Conservation (phyloP, 2,888 invertebrate species). For the Hypsopygia costalis region DNA sequence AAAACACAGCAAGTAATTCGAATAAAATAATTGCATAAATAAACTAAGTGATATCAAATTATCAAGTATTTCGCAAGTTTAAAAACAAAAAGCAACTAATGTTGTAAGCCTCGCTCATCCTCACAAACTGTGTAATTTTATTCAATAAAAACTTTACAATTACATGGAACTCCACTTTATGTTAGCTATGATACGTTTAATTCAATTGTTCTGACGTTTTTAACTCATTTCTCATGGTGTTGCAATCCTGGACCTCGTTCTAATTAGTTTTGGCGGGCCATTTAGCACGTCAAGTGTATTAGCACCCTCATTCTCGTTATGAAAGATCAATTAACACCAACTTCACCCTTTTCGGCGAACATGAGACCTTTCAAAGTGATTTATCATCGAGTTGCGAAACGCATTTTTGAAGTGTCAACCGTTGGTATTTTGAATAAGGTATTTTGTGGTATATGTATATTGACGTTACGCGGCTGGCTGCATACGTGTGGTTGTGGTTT, state of each 20-base stretch:
- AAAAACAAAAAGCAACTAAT: neutral
- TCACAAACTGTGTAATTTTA: constrained; percentile 6
- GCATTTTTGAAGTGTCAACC: constrained; percentile 25
- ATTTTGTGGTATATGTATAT: neutral
- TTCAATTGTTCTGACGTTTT: constrained; percentile 45
- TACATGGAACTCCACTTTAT: constrained; percentile 21
- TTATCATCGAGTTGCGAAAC: constrained; percentile 23
- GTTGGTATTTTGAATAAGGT: constrained; percentile 2
- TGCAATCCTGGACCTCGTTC: constrained; percentile 65
- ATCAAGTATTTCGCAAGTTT: constrained; percentile 1
- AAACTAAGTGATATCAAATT: neutral
- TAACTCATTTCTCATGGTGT: constrained; percentile 57
- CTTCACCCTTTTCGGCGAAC: constrained; percentile 7
- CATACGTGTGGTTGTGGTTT: too few species aligned
- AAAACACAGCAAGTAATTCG: too few species aligned
- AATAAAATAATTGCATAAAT: neutral
- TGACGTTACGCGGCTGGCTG: neutral
- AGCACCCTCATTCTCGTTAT: constrained; percentile 45
- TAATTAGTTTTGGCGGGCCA: constrained; percentile 52
- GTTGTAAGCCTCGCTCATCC: constrained; percentile 1
- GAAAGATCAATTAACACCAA: constrained; percentile 40
- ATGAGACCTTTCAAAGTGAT: neutral
- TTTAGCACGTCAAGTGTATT: constrained; percentile 59
- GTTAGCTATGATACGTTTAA: constrained; percentile 34
- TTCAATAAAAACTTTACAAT: constrained; percentile 12